Evolutionary conservation across 2,797 vertebrate species (phyloP), one percentile per base, ranked within the genome.

Genomic region (Zenarchopterus dispar): DNA sequence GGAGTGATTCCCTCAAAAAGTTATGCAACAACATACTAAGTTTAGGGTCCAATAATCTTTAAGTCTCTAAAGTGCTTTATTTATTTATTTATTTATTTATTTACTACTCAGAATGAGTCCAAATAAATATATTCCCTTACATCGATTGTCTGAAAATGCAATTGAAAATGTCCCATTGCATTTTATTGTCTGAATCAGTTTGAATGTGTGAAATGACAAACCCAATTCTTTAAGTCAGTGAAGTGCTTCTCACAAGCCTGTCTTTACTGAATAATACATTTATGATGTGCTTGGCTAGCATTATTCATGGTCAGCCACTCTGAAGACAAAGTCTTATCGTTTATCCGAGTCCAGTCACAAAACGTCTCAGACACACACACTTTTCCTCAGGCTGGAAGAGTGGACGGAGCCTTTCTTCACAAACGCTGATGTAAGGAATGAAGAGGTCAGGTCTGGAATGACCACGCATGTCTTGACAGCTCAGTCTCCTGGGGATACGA

Each of bases 221-320:
- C 21, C n/a, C 1, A 2, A 1, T 17, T 0, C 18, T 2, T 18
- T 55, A 48, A 28, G 67, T 33, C 5, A 0, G 61, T 48, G 65
- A 47, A 24, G 60, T 41, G 48, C 66, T 63, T 64, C 5, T 42
- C 15, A 0, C 5, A 57, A 62, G 71, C 42, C 19, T 72, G 76
- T 77, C 31, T 66, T 52, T 21, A 26, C 31, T 1, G 4, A 42
- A 62, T 53, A 7, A 67, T 51, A 36, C 49, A 16, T 50, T 41
- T 51, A 70, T 45, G 24, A 39, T 61, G 13, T 66, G 69, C 80
- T 59, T 18, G 31, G 42, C 41, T 55, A 50, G 62, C 65, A 5
- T 63, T 73, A 53, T 62, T 62, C 70, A 68, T 54, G 67, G 79
- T 81, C 77, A 77, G 33, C 67, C 74, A 70, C 39, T 21, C 8